Base-by-base conservation (phyloP, 2,888 invertebrate species). In the Dyspetes luteomarginatus region DNA sequence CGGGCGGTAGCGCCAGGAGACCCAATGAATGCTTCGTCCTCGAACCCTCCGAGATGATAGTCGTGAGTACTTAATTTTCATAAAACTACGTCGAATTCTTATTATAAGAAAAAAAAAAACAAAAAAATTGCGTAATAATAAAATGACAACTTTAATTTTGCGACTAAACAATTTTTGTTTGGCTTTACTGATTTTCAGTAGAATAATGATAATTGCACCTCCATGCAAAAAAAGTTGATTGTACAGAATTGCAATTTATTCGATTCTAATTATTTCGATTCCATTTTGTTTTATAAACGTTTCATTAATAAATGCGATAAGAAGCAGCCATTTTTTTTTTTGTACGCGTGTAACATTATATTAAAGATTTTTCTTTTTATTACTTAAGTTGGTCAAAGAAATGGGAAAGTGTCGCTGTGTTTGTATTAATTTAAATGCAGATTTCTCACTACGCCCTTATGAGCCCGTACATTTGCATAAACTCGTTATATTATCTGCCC, bases 31-130 rank as follows among this genome's bases (percentile, higher is more conserved):
- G 97, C 92, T 95, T 97, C 92, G 96, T 97, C 82, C 94, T 97
- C 91, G 97, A 97, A 92, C 95, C 96, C 81, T 96, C 97, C 88
- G 97, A 97, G 93, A 96, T 97, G 96, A 96, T 97, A 91, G 96
- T 96, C 93, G 97, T 97, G 92, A 95, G 96, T 95, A 85, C 62
- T 45, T 24, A 5, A 60, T 79, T 76, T 56, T 76, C 12, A n/a
- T n/a, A n/a, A n/a, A n/a, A n/a, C n/a, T 22, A 56, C 24, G 19
- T 65, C 50, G n/a, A 22, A 41, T 56, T 55, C 43, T 52, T 24
- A 60, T 26, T 4, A 50, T 30, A 48, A 64, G 12, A 36, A 36
- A 36, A 36, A 0, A 12, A 19, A 3, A 52, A 52, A 52, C 19
- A 15, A n/a, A n/a, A n/a, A n/a, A n/a, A n/a, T n/a, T n/a, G n/a